Percentiles rank a stretch among this genome's conserved stretches.
phyloP scores from a whole-genome alignment of 2,888 invertebrate species.

The Dorcus hopei region DNA sequence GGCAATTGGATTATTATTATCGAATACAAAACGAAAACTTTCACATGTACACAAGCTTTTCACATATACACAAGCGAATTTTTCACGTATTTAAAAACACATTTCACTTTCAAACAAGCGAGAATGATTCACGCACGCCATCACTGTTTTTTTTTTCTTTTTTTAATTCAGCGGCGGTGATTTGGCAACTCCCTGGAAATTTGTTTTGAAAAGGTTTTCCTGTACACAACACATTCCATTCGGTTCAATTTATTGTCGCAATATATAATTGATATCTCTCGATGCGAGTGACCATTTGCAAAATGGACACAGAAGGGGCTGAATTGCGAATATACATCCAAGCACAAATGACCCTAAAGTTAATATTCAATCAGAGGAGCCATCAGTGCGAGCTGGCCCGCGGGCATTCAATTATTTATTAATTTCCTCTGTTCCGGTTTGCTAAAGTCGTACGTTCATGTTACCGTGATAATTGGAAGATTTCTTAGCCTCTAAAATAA shows the following conservation, averaged over 20 bases:
- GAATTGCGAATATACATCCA: slow-evolving; percentile 16
- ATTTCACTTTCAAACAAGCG: no score
- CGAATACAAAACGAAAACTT: no score
- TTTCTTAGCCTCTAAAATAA: no score
- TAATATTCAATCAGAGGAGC: slow-evolving; percentile 38
- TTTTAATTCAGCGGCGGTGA: no score
- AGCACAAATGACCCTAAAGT: slow-evolving; percentile 29
- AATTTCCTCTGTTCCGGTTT: slow-evolving; percentile 35
- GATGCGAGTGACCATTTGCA: not conserved
- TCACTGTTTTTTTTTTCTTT: no score
- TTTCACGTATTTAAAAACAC: no score
- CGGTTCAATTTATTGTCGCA: slow-evolving; percentile 6
- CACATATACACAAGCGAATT: no score
- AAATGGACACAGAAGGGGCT: slow-evolving; percentile 20
- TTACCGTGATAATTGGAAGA: no score
- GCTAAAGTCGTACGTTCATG: not conserved
- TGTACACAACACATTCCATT: not conserved
- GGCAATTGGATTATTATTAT: no score
- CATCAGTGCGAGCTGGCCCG: slow-evolving; percentile 35
- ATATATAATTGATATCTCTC: slow-evolving; percentile 4
- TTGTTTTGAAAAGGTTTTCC: not conserved
- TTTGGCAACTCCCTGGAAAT: not conserved
- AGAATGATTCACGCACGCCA: no score
- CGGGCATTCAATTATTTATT: slow-evolving; percentile 39
- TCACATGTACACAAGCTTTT: no score